These are phyloP conservation scores for Anabacerthia variegaticeps DNA, from an alignment of 2,797 vertebrate species.

Conservation along the genomic window DNA sequence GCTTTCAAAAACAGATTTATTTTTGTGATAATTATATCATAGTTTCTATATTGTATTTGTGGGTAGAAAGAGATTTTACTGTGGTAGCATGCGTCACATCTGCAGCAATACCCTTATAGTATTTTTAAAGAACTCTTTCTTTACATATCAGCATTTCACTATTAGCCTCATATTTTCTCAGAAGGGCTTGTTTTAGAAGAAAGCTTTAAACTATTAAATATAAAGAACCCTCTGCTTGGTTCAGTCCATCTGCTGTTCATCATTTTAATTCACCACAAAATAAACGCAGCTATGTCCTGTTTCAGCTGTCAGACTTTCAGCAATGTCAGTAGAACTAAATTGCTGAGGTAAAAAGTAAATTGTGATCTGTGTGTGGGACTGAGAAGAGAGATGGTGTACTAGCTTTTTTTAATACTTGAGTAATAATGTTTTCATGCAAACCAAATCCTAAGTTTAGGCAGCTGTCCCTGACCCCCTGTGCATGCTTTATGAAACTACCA, in stretches of 20 bases:
- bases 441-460: not conserved
- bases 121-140: not conserved
- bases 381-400: not conserved
- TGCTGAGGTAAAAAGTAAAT: not conserved
- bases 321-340: not conserved
- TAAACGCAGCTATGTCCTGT: not conserved
- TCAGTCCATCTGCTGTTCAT: not conserved
- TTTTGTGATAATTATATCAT: not conserved
- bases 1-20: not conserved
- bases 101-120: not conserved
- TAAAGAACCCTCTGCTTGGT: not conserved
- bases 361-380: not conserved
- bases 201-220: not conserved
- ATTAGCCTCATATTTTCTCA: not conserved
- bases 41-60: not conserved
- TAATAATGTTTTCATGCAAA: not conserved
- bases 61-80: not conserved
- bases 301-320: not conserved
- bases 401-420: not conserved
- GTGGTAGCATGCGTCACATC: not conserved
- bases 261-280: not conserved
- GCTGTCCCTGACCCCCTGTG: not conserved
- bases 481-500: not conserved
- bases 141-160: not conserved
- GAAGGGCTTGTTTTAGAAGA: not conserved